phyloP scores from a whole-genome alignment of 2,797 vertebrate genomes.

The Gephyroberyx darwinii region DNA sequence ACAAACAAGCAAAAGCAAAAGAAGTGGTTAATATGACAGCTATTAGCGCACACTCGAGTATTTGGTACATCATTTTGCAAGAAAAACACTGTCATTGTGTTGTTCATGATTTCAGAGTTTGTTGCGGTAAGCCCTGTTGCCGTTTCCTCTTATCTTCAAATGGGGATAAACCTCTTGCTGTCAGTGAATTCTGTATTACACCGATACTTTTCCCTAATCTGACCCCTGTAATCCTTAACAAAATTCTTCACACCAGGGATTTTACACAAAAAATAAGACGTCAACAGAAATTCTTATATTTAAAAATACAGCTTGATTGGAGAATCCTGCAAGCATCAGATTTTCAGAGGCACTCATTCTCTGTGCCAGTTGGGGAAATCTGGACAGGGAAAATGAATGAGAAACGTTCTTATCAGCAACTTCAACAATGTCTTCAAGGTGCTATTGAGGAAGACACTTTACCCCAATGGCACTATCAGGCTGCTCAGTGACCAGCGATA shows the following conservation, averaged over 20 bases:
- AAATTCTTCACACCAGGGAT: conserved; percentile 39
- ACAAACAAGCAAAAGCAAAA: neutral
- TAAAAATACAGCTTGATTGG: neutral
- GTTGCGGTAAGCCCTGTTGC: conserved; percentile 6
- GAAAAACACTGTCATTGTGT: neutral
- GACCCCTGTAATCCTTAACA: conserved; percentile 41
- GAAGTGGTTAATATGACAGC: neutral
- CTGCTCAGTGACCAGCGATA: conserved; percentile 29
- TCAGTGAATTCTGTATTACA: conserved; percentile 43
- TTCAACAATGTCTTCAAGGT: conserved; percentile 24
- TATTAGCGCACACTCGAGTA: too few relatives aligned
- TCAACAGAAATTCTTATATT: conserved; percentile 12
- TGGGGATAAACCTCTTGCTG: conserved; percentile 26
- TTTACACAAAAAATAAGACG: conserved; percentile 11
- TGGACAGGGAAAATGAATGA: neutral
- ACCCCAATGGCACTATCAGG: conserved; percentile 35
- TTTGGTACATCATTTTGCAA: neutral
- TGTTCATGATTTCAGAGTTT: conserved; percentile 30
- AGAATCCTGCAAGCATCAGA: neutral
- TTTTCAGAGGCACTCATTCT: neutral
- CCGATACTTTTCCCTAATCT: conserved; percentile 29
- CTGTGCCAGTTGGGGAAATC: conserved; percentile 1
- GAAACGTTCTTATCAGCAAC: conserved; percentile 24
- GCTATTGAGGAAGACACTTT: conserved; percentile 36
- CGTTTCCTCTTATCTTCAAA: conserved; percentile 25